Base-by-base conservation (phyloP, 2,113 vertebrate species). In the Anseranas semipalmata region DNA sequence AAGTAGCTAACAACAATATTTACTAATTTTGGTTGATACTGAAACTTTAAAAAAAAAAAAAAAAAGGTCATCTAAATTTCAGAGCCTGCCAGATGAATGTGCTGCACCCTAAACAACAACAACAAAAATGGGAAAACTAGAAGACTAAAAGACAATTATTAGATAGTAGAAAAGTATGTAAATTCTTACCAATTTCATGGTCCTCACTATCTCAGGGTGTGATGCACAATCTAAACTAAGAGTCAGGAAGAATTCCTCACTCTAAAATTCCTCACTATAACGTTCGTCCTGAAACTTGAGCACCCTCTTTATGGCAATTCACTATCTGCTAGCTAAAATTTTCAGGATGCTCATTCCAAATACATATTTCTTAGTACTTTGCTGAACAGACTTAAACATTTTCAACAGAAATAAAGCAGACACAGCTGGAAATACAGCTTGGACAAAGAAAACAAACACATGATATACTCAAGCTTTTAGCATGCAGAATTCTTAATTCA, bases 381-480 rank as follows among this genome's bases (percentile, higher is more conserved):
- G 41, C 80, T 27, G 70, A 93, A 85, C 41, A 18, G 72, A 85
- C 77, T 39, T 84, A 41, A 94, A 74, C 63, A 30, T 53, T 91
- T 89, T 94, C 84, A 73, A 90, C 71, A 84, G 93, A 96, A 80
- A 89, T 27, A 94, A 93, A 97, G 86, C 94, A 97, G 94, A 89
- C 28, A 10, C 94, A 92, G 96, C 86, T 96, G 95, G 80, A 81
- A 92, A 70, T 0, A 22, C 84, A 70, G 86, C 92, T 89, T 39
- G 53, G 62, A 67, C 86, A 75, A 27, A 67, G 35, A 21, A 50
- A 12, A 59, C 6, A 15, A 10, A 82, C 52, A 4, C 59, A 21
- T 32, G 12, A 60, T 6, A 37, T 3, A 33, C 46, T 75, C 63
- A 7, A 71, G 50, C 10, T 65, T 72, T 1, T 3, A 37, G 15